Conservation (phyloP, 1,140 invertebrate species). For the Drosophila saltans region DNA sequence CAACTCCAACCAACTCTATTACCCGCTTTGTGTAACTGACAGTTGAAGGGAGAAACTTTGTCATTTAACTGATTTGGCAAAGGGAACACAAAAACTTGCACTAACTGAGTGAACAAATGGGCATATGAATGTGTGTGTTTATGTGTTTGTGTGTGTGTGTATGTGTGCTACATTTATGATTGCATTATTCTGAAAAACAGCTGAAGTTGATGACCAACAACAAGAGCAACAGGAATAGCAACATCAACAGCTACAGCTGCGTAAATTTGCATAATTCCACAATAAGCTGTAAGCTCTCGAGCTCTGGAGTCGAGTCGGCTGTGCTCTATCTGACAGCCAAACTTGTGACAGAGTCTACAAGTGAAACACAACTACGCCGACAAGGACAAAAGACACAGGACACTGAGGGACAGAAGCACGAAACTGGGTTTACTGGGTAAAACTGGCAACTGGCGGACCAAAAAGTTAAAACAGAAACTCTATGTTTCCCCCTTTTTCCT, state of each 20-base stretch:
- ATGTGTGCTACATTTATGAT: conserved; percentile 57
- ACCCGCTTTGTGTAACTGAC: conserved; percentile 26
- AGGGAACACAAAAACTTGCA: conserved; percentile 29
- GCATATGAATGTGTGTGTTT: conserved; percentile 27
- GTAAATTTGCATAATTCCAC: conserved; percentile 71
- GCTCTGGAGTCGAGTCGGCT: not conserved
- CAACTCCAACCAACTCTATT: not conserved
- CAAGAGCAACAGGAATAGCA: conserved; percentile 27
- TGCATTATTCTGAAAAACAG: conserved; percentile 67
- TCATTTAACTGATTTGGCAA: conserved; percentile 58
- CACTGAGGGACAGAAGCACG: not conserved
- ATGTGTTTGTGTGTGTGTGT: conserved; percentile 11
- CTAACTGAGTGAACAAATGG: conserved; percentile 53
- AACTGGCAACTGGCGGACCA: conserved; percentile 6
- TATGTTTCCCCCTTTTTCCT: conserved; percentile 4
- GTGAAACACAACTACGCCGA: conserved; percentile 8
- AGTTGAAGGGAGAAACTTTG: conserved; percentile 45
- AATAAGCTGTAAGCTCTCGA: conserved; percentile 52
- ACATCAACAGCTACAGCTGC: conserved; percentile 52
- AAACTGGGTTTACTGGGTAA: not conserved
- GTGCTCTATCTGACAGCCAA: conserved; percentile 10
- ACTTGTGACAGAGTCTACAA: conserved; percentile 11
- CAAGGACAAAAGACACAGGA: not conserved
- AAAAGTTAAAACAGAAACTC: conserved; percentile 8
- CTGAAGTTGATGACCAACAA: conserved; percentile 50